phyloP scores from a whole-genome alignment of 2,888 invertebrate species.

The Hecatera dysodea region DNA sequence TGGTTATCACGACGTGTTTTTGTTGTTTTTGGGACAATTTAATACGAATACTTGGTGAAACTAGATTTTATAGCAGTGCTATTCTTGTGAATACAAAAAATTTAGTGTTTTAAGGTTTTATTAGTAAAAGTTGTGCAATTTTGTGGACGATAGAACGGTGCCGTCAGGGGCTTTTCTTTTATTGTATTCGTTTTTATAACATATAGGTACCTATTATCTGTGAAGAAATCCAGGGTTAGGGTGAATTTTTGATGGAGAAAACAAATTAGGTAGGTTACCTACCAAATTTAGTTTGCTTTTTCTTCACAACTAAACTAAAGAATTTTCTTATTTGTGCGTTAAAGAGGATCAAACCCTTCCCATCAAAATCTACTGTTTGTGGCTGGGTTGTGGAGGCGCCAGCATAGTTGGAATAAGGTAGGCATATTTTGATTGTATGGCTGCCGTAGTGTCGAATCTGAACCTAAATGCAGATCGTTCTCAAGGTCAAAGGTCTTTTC shows the following conservation, averaged over 20 bases:
- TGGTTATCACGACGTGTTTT: constrained; percentile 47
- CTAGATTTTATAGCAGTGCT: constrained; percentile 16
- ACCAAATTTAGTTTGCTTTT: neutral
- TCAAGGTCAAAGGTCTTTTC: neutral
- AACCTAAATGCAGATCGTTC: too few relatives aligned
- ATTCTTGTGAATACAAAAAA: constrained; percentile 16
- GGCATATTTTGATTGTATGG: too few relatives aligned
- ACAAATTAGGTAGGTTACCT: neutral
- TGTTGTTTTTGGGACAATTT: constrained; percentile 25
- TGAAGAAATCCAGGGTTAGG: neutral
- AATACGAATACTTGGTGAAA: constrained; percentile 21
- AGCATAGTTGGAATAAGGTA: too few relatives aligned
- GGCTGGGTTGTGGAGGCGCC: too few relatives aligned
- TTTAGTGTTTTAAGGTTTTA: constrained; percentile 8
- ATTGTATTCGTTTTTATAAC: neutral
- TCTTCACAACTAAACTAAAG: neutral
- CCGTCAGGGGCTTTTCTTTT: neutral
- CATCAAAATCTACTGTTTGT: too few relatives aligned
- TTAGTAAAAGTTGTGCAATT: neutral
- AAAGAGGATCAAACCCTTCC: too few relatives aligned
- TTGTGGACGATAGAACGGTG: neutral
- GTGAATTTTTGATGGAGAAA: neutral
- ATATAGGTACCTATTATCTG: neutral
- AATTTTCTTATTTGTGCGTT: too few relatives aligned
- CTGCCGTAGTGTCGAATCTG: neutral